Percentiles rank a stretch among this genome's conserved stretches.
Evolutionary conservation across 1,140 invertebrate species (phyloP).

Genomic region (Cardiocondyla obscurior): DNA sequence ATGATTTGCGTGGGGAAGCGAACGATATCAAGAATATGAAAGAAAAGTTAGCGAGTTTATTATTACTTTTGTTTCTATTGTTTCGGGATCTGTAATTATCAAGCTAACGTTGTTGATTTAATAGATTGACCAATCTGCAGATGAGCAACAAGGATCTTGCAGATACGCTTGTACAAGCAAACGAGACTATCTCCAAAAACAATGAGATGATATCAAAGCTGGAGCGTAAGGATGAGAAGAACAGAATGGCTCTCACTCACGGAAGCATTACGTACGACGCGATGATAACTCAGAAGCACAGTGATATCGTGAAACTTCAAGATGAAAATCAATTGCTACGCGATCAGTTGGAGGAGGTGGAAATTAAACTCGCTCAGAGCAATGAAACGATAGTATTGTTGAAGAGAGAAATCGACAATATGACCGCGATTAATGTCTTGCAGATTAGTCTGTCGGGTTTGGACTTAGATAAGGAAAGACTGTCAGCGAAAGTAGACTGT

Average conservation of each 20-base stretch:
- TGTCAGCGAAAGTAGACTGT: slow-evolving; percentile 33
- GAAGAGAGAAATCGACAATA: slow-evolving; percentile 53
- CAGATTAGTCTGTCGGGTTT: slow-evolving; percentile 55
- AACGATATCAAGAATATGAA: slow-evolving; percentile 18
- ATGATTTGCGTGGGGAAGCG: neutral
- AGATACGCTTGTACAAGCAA: slow-evolving; percentile 21
- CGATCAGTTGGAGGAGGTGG: slow-evolving; percentile 41
- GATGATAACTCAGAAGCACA: slow-evolving; percentile 25
- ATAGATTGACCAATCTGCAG: slow-evolving; percentile 55
- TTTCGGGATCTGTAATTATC: neutral
- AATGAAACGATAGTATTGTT: slow-evolving; percentile 54
- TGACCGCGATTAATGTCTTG: slow-evolving; percentile 45
- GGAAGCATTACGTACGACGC: slow-evolving; percentile 25
- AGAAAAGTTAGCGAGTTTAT: slow-evolving; percentile 29
- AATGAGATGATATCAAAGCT: slow-evolving; percentile 39
- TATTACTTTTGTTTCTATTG: neutral
- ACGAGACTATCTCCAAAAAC: slow-evolving; percentile 37
- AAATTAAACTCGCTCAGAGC: slow-evolving; percentile 42
- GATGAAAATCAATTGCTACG: slow-evolving; percentile 52
- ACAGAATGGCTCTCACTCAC: slow-evolving; percentile 1
- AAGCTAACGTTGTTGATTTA: neutral
- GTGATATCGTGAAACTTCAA: slow-evolving; percentile 44
- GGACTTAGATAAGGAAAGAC: slow-evolving; percentile 45
- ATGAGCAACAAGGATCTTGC: slow-evolving; percentile 49
- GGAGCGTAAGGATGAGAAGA: slow-evolving; percentile 1